Evolutionary conservation across 2,888 invertebrate genomes (phyloP).

Genomic region (Seira ritae): DNA sequence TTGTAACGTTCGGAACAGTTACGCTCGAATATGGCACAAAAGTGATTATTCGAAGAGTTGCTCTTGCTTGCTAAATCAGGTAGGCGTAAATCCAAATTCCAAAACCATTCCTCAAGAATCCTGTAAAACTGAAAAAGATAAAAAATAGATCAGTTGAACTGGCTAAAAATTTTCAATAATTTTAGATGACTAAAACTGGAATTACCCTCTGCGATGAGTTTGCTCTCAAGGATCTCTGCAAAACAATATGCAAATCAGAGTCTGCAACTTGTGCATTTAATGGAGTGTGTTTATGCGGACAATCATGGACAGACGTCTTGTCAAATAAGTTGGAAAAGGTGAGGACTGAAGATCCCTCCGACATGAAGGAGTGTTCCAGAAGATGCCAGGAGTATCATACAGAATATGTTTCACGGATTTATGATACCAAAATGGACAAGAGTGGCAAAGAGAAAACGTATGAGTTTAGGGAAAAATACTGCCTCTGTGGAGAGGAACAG

Average conservation of each 20-base stretch:
- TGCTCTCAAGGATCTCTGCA: conserved; percentile 55
- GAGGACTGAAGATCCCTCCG: conserved; percentile 42
- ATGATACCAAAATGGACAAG: conserved; percentile 33
- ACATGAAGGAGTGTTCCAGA: conserved; percentile 49
- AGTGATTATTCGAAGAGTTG: conserved; percentile 40
- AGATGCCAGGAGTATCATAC: conserved; percentile 59
- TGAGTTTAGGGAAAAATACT: conserved; percentile 59
- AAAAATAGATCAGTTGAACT: background rate
- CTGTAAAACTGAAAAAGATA: no score
- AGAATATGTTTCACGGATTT: conserved; percentile 52
- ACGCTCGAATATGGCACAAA: conserved; percentile 53
- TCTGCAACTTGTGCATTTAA: conserved; percentile 58
- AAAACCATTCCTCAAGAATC: background rate
- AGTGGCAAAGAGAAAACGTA: background rate
- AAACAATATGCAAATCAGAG: conserved; percentile 38
- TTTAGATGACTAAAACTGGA: conserved; percentile 54
- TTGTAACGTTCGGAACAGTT: conserved; percentile 54
- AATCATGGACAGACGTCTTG: conserved; percentile 46
- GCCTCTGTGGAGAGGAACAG: conserved; percentile 55
- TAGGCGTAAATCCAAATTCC: no score
- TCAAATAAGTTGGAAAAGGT: background rate
- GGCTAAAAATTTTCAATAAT: background rate
- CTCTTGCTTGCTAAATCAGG: conserved; percentile 56
- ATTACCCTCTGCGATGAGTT: conserved; percentile 60
- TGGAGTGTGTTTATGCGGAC: conserved; percentile 60